Conservation (phyloP, 2,888 invertebrate species). For the Melanchra persicariae region DNA sequence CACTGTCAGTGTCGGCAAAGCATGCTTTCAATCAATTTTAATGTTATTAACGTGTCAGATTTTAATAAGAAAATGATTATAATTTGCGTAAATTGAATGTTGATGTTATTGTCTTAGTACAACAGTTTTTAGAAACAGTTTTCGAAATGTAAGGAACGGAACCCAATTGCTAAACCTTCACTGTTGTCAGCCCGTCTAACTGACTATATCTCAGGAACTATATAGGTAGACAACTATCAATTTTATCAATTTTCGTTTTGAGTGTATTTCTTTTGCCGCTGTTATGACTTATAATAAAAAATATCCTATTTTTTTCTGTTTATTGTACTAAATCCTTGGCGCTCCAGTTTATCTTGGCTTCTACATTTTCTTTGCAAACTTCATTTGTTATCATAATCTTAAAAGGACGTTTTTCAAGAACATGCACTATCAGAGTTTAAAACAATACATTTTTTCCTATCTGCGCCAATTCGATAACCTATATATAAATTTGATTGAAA, state of each 20-base stretch:
- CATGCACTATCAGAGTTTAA: slow-evolving; percentile 22
- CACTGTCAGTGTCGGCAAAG: not conserved
- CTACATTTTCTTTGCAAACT: not conserved
- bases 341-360: too few species aligned
- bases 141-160: too few species aligned
- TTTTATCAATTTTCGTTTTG: too few species aligned
- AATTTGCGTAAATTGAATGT: slow-evolving; percentile 19
- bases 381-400: not conserved
- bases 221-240: too few species aligned
- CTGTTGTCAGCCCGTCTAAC: too few species aligned
- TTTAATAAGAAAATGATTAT: not conserved
- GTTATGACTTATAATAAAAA: too few species aligned
- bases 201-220: too few species aligned
- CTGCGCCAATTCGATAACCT: slow-evolving; percentile 57
- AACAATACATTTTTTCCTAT: slow-evolving; percentile 43
- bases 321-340: too few species aligned
- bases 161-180: too few species aligned
- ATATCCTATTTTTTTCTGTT: too few species aligned
- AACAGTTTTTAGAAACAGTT: too few species aligned
- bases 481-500: slow-evolving; percentile 60
- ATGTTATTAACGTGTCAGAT: not conserved
- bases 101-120: not conserved
- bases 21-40: slow-evolving; percentile 9
- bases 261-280: too few species aligned
- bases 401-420: slow-evolving; percentile 26